Conservation (phyloP, 2,113 vertebrate species). For the Cololabis saira region DNA sequence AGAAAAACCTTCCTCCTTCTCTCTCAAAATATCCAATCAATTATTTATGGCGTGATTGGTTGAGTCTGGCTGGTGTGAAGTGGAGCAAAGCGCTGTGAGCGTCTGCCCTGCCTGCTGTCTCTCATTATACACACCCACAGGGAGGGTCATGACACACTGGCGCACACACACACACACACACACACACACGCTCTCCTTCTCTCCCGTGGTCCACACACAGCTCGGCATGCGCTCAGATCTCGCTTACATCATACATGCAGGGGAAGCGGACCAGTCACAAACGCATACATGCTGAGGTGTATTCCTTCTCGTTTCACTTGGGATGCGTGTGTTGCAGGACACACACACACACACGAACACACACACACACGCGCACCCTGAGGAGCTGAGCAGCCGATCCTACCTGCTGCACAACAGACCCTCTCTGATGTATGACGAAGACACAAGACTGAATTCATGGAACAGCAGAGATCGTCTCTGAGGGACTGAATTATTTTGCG, state of each 20-base stretch:
- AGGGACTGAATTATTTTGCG: slow-evolving; percentile 28
- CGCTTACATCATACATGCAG: slow-evolving; percentile 69
- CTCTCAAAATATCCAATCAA: slow-evolving; percentile 31
- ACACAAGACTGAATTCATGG: slow-evolving; percentile 15
- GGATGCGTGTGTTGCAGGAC: slow-evolving; percentile 16
- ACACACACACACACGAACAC: too few relatives aligned
- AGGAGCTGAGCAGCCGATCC: slow-evolving; percentile 9
- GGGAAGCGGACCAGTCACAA: slow-evolving; percentile 47
- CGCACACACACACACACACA: slow-evolving; percentile 43
- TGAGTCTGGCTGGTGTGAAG: slow-evolving; percentile 65
- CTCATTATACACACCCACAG: slow-evolving; percentile 73
- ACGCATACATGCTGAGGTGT: slow-evolving; percentile 41
- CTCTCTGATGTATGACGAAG: slow-evolving; percentile 18
- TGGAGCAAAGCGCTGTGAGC: slow-evolving; percentile 49
- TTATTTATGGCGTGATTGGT: slow-evolving; percentile 73
- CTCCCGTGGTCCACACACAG: slow-evolving; percentile 43
- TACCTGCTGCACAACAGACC: slow-evolving; percentile 33
- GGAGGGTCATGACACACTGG: slow-evolving; percentile 62
- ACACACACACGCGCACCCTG: background rate
- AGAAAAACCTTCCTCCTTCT: background rate
- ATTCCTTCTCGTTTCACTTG: slow-evolving; percentile 21
- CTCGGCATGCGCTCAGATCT: slow-evolving; percentile 40
- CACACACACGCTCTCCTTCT: slow-evolving; percentile 22
- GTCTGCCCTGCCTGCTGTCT: slow-evolving; percentile 77
- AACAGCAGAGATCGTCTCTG: slow-evolving; percentile 11